A percentile compares a stretch with the other conserved stretches of the same genome.
These are phyloP conservation scores for Eristalis arbustorum DNA, from an alignment of 2,888 invertebrate species.

Conservation along the genomic window DNA sequence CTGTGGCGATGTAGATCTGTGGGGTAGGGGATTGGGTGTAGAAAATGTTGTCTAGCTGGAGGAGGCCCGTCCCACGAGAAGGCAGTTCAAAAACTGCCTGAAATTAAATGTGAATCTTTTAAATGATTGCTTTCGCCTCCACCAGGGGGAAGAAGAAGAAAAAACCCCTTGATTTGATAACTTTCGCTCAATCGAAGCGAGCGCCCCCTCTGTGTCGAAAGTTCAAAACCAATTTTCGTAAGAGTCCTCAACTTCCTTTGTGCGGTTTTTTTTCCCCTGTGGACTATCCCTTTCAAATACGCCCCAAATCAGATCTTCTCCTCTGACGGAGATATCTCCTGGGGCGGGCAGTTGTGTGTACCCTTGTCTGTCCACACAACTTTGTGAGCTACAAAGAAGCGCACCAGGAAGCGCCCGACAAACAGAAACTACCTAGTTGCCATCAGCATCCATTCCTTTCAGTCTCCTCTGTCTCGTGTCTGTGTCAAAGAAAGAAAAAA, in stretches of 20 bases:
- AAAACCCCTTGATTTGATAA: background rate
- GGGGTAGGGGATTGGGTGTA: background rate
- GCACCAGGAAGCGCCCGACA: constrained; percentile 35
- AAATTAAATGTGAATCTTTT: background rate
- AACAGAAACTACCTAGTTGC: background rate
- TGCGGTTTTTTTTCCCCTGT: background rate
- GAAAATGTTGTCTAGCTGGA: background rate
- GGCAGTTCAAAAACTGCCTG: background rate
- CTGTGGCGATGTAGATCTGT: constrained; percentile 24
- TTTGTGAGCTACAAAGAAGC: background rate
- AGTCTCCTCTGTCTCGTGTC: background rate
- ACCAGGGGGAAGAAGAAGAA: background rate
- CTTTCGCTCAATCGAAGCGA: background rate
- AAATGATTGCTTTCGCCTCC: background rate
- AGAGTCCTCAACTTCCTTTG: background rate
- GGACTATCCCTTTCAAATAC: background rate
- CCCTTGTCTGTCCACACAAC: background rate
- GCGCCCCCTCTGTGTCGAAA: background rate
- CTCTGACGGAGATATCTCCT: background rate
- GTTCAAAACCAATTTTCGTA: background rate
- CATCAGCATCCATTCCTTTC: background rate
- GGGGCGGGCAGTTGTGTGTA: background rate
- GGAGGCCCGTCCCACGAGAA: too few relatives aligned
- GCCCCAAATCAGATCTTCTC: background rate
- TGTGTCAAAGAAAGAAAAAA: constrained; percentile 4